These are phyloP conservation scores for Chelonoidis abingdonii DNA, from an alignment of 2,113 vertebrate species.

Conservation along the genomic window DNA sequence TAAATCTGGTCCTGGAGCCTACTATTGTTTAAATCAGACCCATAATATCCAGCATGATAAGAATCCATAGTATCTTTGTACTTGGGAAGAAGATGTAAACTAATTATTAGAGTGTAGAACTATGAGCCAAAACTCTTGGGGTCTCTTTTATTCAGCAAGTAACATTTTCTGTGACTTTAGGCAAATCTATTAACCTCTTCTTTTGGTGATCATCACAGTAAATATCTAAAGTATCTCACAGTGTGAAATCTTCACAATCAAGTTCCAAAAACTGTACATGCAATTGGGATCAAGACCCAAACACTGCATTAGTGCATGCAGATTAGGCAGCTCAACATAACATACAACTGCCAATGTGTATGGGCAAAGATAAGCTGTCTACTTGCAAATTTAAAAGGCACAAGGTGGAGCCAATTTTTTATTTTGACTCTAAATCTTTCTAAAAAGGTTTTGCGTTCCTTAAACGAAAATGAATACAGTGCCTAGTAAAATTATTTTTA, in stretches of 20 bases:
- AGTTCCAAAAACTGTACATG: neutral
- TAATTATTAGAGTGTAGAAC: neutral
- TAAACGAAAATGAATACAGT: neutral
- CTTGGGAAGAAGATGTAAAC: neutral
- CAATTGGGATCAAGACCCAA: neutral
- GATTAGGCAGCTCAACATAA: neutral
- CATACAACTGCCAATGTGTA: neutral
- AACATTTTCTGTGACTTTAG: neutral
- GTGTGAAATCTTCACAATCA: neutral
- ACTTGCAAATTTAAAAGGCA: neutral
- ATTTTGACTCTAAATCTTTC: neutral
- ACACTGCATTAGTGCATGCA: neutral
- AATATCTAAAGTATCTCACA: neutral
- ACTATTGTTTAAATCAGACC: neutral
- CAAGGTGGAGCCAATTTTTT: neutral
- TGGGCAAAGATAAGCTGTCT: neutral
- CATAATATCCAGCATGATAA: neutral
- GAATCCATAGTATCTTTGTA: neutral
- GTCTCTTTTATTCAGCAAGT: neutral
- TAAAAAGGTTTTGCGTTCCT: neutral
- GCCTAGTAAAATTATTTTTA: neutral
- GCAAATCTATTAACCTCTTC: neutral
- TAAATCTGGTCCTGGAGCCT: neutral
- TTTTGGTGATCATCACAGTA: neutral
- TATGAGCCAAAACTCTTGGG: neutral